A percentile compares a stretch with the other conserved stretches of the same genome.
phyloP scores from a whole-genome alignment of 2,888 invertebrate genomes.

The Eupsilia transversa region DNA sequence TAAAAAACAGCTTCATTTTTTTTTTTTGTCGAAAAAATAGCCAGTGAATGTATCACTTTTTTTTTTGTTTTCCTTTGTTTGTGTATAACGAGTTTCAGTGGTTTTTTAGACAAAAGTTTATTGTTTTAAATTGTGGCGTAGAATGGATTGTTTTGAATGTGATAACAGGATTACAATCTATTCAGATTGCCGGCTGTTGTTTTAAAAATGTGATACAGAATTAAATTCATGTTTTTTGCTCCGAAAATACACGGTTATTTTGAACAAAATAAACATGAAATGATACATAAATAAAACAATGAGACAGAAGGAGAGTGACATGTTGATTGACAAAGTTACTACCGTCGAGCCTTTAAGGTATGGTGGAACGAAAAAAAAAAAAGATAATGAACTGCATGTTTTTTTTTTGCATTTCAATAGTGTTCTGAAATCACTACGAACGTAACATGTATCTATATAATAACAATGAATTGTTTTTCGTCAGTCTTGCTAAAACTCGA shows the following conservation, averaged over 20 bases:
- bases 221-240: not conserved
- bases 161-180: constrained; percentile 10
- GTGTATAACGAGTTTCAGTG: constrained; percentile 1
- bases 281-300: not conserved
- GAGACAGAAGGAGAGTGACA: too few relatives aligned
- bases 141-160: constrained; percentile 11
- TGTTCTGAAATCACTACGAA: not conserved
- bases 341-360: not conserved
- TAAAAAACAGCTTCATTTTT: not conserved
- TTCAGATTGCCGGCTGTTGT: not conserved
- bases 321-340: not conserved
- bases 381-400: not conserved
- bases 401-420: not conserved
- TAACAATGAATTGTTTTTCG: too few relatives aligned
- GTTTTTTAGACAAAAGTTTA: constrained; percentile 13
- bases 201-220: not conserved
- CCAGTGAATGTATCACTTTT: not conserved
- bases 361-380: not conserved
- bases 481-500: too few relatives aligned
- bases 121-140: constrained; percentile 12
- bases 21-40: not conserved
- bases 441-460: too few relatives aligned
- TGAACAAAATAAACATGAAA: not conserved
- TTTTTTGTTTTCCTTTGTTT: not conserved
- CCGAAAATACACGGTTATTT: not conserved